Evolutionary conservation across 1,140 invertebrate species (phyloP).

Genomic region (Drosophila mojavensis): DNA sequence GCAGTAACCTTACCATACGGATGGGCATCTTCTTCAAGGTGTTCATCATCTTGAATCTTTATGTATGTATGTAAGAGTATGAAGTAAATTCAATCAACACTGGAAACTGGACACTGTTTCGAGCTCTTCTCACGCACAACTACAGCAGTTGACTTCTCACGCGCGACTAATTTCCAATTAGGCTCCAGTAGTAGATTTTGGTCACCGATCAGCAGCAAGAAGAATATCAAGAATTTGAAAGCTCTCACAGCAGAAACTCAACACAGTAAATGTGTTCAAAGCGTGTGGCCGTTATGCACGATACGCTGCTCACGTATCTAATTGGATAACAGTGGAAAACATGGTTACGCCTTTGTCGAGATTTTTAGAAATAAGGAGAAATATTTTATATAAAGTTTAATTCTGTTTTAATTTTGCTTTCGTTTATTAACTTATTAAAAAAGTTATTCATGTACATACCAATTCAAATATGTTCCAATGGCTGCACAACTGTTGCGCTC

Average conservation of each 20-base stretch:
- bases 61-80: constrained; percentile 22
- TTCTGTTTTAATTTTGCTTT: too few species aligned
- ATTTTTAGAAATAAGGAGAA: too few species aligned
- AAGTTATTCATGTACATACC: too few species aligned
- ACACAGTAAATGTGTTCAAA: constrained; percentile 24
- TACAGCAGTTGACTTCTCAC: constrained; percentile 56
- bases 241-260: constrained; percentile 45
- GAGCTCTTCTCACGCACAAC: constrained; percentile 38
- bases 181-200: constrained; percentile 55
- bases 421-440: too few species aligned
- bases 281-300: constrained; percentile 12
- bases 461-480: too few species aligned
- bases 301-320: too few species aligned
- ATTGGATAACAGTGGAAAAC: too few species aligned
- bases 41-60: constrained; percentile 69
- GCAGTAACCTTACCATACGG: constrained; percentile 70
- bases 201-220: constrained; percentile 35
- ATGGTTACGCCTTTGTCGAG: too few species aligned
- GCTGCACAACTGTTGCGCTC: too few species aligned
- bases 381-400: too few species aligned
- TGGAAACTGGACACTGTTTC: constrained; percentile 37
- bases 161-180: constrained; percentile 62
- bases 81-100: constrained; percentile 29
- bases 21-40: constrained; percentile 78
- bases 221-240: constrained; percentile 60